Conservation (phyloP, 2,888 invertebrate species). For the Drosophila paramelanica region DNA sequence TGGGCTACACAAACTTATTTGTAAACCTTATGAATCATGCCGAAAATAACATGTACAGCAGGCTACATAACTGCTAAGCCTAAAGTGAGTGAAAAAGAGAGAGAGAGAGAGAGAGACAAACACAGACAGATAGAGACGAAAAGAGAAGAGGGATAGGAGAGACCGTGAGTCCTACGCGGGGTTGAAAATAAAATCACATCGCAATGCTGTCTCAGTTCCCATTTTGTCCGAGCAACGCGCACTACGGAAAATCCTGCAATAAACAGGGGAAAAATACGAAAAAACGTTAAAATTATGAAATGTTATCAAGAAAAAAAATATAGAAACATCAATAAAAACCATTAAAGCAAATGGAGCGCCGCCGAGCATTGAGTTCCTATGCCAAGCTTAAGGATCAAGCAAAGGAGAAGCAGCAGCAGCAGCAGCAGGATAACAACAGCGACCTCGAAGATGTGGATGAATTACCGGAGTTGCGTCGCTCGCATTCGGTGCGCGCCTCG, state of each 20-base stretch:
- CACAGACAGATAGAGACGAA: background rate
- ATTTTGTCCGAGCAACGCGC: conserved; percentile 55
- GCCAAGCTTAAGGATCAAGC: conserved; percentile 67
- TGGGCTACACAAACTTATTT: conserved; percentile 6
- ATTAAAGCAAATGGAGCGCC: conserved; percentile 74
- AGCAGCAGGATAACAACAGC: conserved; percentile 18
- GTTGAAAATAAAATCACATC: conserved; percentile 58
- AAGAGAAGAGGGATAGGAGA: background rate
- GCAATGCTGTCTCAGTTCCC: conserved; percentile 50
- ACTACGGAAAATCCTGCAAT: conserved; percentile 52
- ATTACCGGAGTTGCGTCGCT: conserved; percentile 86
- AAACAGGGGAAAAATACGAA: conserved; percentile 9
- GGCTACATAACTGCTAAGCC: conserved; percentile 2
- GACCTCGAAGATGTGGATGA: conserved; percentile 36
- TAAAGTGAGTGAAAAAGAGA: background rate
- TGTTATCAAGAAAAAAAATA: conserved; percentile 3
- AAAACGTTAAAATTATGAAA: background rate
- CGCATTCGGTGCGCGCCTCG: conserved; percentile 90
- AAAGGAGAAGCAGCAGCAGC: conserved; percentile 9
- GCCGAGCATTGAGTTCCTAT: conserved; percentile 72
- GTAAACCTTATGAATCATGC: conserved; percentile 15
- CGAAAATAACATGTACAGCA: conserved; percentile 23
- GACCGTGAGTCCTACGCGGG: conserved; percentile 1
- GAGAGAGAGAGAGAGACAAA: background rate
- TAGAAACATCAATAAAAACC: conserved; percentile 16